These are phyloP conservation scores for Acromyrmex echinatior DNA, from an alignment of 1,140 invertebrate genomes.

Conservation along the genomic window DNA sequence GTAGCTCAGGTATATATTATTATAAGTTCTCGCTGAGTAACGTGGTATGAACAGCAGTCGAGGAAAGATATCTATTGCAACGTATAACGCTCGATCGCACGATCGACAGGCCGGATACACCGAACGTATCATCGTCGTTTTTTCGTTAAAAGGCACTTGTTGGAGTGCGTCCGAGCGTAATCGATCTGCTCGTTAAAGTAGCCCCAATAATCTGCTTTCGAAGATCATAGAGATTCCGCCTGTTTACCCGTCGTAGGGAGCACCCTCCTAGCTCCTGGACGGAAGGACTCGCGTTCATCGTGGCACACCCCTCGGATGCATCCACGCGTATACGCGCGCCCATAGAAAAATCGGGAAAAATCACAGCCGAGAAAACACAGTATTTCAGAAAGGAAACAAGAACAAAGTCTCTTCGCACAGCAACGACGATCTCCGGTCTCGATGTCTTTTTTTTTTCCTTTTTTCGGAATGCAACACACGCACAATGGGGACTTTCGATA, in stretches of 20 bases:
- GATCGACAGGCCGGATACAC: slow-evolving; percentile 69
- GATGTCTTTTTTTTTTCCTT: slow-evolving; percentile 44
- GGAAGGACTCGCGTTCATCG: slow-evolving; percentile 61
- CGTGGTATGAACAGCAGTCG: slow-evolving; percentile 55
- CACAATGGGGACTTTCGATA: slow-evolving; percentile 63
- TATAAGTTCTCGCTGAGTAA: slow-evolving; percentile 18
- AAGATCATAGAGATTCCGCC: slow-evolving; percentile 78
- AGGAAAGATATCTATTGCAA: slow-evolving; percentile 74
- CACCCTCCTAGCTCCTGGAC: slow-evolving; percentile 34
- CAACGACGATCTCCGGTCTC: slow-evolving; percentile 37
- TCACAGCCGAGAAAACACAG: slow-evolving; percentile 45
- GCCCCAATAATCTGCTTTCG: slow-evolving; percentile 84
- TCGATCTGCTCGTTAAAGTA: slow-evolving; percentile 83
- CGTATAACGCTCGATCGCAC: slow-evolving; percentile 75
- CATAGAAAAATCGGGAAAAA: slow-evolving; percentile 59
- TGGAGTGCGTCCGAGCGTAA: slow-evolving; percentile 83
- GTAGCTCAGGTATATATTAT: slow-evolving; percentile 34
- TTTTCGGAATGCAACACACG: slow-evolving; percentile 28
- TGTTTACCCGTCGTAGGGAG: slow-evolving; percentile 50
- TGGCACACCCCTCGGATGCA: slow-evolving; percentile 60
- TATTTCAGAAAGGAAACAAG: slow-evolving; percentile 46
- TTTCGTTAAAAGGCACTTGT: slow-evolving; percentile 85
- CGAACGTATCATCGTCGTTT: slow-evolving; percentile 75
- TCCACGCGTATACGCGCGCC: slow-evolving; percentile 58
- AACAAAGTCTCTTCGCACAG: slow-evolving; percentile 52